phyloP scores from a whole-genome alignment of 92 coral and sea anemone genomes.

The Paramuricea clavata region DNA sequence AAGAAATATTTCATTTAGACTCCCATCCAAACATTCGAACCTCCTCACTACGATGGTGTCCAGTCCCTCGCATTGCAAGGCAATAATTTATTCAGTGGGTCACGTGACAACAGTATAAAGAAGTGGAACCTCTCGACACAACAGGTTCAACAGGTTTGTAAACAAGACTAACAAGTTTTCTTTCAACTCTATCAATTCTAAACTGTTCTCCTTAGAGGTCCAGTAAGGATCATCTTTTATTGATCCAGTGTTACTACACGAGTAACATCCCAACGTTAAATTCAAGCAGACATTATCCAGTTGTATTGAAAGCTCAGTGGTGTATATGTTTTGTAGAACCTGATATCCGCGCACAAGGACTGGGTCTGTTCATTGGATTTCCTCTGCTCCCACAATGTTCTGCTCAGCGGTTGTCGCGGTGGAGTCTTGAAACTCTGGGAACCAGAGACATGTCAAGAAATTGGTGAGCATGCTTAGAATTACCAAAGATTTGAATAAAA shows the following conservation, averaged over 20 bases:
- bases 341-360: constrained; percentile 96
- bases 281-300: background rate
- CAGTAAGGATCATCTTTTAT: too few relatives aligned
- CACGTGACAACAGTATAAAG: constrained; percentile 97
- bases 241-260: too few relatives aligned
- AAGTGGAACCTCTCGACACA: constrained; percentile 90
- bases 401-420: constrained; percentile 98
- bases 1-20: constrained; percentile 60
- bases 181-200: background rate
- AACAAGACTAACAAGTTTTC: background rate
- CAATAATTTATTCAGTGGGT: constrained; percentile 90
- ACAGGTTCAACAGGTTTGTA: constrained; percentile 83
- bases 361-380: constrained; percentile 97
- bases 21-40: constrained; percentile 87
- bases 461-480: constrained; percentile 79
- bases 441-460: constrained; percentile 80
- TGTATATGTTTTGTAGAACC: constrained; percentile 64
- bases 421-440: constrained; percentile 93
- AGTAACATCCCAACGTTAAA: background rate
- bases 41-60: constrained; percentile 99
- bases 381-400: constrained; percentile 80
- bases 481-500: too few relatives aligned
- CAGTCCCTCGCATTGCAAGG: constrained; percentile 91
- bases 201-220: too few relatives aligned
- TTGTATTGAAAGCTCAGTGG: background rate